Evolutionary conservation across 2,797 vertebrate species (phyloP), one percentile per base, ranked within the genome.

Genomic region (Myioborus miniatus): DNA sequence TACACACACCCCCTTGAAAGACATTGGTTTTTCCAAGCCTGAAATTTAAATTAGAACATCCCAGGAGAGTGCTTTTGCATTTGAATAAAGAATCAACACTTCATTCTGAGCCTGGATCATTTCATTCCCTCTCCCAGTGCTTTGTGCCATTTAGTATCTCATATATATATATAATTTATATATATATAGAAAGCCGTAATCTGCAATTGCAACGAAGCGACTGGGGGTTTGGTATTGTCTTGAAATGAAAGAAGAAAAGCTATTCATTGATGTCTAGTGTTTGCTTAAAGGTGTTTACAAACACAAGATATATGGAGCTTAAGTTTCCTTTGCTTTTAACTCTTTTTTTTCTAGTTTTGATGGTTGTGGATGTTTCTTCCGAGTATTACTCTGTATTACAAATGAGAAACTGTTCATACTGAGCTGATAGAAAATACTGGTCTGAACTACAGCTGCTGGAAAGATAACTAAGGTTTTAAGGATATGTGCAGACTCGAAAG

Each of bases 261-360:
- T 88, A 59, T 92, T 96, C 72, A 62, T 92, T 92, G 87, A 89
- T 89, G 46, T 96, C 68, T 30, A 69, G 43, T 82, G 78, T 81
- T 96, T 96, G 89, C 92, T 96, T 94, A 89, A 94, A 97, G 92
- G 78, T 95, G 62, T 94, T 91, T 95, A 85, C 77, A 91, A 95
- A 81, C 47, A 89, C 68, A 83, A 89, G 32, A 84, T 87, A 86
- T 17, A 79, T 21, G 26, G 15, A 82, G 19, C 11, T 36, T 47
- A 69, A 82, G 6, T 83, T 91, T 92, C 29, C 37, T 92, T 93
- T 62, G 11, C 16, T 93, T 83, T 90, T 81, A 86, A 84, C 36
- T 87, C 24, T 6, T 15, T 11, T 37, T 87, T 88, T 76, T 52
- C 71, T 39, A 3, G 14, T 89, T 72, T 70, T 67, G 46, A 53